These are phyloP conservation scores for Neoascia interrupta DNA, from an alignment of 2,888 invertebrate genomes.

Conservation along the genomic window DNA sequence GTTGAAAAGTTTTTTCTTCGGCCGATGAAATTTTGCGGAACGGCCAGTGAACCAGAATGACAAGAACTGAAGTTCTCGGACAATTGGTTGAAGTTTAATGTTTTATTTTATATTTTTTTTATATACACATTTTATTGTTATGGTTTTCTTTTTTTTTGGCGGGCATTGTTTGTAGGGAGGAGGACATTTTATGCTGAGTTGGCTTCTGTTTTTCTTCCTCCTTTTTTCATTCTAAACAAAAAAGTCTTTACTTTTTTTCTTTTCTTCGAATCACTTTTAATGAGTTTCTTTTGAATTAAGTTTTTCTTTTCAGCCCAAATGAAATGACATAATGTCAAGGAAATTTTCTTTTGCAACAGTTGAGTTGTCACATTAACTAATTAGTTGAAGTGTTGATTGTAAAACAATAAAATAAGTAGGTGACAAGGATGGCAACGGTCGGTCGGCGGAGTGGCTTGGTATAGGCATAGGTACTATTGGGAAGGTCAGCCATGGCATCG, in stretches of 20 bases:
- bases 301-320: conserved; percentile 31
- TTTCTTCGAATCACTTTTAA: conserved; percentile 47
- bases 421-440: no score
- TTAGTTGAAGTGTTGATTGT: conserved; percentile 65
- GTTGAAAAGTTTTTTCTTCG: conserved; percentile 23
- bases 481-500: no score
- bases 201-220: conserved; percentile 30
- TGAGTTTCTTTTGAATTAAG: conserved; percentile 61
- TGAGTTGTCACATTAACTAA: conserved; percentile 67
- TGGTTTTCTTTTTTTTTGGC: conserved; percentile 29
- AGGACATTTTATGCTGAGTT: conserved; percentile 63
- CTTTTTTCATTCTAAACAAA: conserved; percentile 51
- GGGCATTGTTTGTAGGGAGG: conserved; percentile 34
- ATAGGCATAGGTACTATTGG: no score
- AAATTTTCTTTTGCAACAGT: conserved; percentile 56
- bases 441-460: no score
- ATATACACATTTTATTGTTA: conserved; percentile 2
- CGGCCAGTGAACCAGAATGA: conserved; percentile 67
- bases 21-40: conserved; percentile 58
- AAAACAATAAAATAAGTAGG: conserved; percentile 34
- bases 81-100: conserved; percentile 66
- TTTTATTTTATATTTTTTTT: conserved; percentile 34
- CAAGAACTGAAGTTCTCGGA: conserved; percentile 68
- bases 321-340: conserved; percentile 58
- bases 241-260: conserved; percentile 36